Conservation (phyloP, 2,888 invertebrate species). For the Margaritifera margaritifera region DNA sequence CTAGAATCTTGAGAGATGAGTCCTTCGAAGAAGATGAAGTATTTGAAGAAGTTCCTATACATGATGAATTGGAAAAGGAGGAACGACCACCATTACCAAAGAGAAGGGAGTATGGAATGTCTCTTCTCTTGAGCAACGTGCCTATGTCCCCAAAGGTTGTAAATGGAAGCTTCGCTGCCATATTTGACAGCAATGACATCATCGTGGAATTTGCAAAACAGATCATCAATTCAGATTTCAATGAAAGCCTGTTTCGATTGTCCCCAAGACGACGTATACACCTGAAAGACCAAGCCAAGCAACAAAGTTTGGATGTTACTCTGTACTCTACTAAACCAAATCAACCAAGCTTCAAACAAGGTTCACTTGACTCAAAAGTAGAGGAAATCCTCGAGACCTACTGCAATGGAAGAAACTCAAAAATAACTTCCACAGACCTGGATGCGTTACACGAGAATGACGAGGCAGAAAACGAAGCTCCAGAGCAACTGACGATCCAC, state of each 20-base stretch:
- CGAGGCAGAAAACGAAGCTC: too few relatives aligned
- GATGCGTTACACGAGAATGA: too few relatives aligned
- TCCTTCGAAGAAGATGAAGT: conserved; percentile 34
- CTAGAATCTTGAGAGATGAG: conserved; percentile 59
- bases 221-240: conserved; percentile 58
- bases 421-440: too few relatives aligned
- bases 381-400: conserved; percentile 69
- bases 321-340: conserved; percentile 29
- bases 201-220: conserved; percentile 63
- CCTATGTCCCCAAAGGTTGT: conserved; percentile 97
- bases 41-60: conserved; percentile 28
- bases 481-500: too few relatives aligned
- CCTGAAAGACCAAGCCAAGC: conserved; percentile 61
- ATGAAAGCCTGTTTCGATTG: conserved; percentile 61
- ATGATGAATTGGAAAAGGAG: conserved; percentile 38
- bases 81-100: conserved; percentile 20
- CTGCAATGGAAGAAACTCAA: conserved; percentile 23
- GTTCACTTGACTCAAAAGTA: conserved; percentile 70
- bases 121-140: conserved; percentile 92
- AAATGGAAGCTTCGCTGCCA: conserved; percentile 72
- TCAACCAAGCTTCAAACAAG: conserved; percentile 57
- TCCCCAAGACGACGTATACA: conserved; percentile 66
- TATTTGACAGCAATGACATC: conserved; percentile 65
- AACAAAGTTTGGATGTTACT: conserved; percentile 67
- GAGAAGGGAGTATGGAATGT: conserved; percentile 85